Evolutionary conservation across 1,140 invertebrate species (phyloP), one percentile per base, ranked within the genome.

Genomic region (Hyles vespertilio): DNA sequence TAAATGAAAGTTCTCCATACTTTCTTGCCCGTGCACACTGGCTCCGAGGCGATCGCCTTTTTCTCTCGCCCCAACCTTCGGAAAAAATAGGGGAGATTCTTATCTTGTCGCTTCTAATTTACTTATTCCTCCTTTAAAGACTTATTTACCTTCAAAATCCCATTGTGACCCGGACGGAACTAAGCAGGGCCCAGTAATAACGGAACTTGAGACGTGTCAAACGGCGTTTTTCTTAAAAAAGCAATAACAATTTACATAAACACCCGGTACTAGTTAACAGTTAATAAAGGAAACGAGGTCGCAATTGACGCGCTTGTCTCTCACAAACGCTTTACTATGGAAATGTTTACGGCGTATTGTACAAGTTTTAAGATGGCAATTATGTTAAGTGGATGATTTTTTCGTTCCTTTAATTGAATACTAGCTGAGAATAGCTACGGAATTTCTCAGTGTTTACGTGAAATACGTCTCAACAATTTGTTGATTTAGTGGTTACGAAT

Each of bases 51-150:
- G 84, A 89, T 89, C 82, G 79, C 72, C 78, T 89, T 87, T 83
- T 88, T 87, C n/a, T 84, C 72, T 78, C 79, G 71, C 81, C 84
- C 84, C 74, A 80, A 69, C 70, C 78, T 82, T 84, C 70, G 79
- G 65, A 81, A 89, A 79, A 89, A 87, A 89, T 90, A 89, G 91
- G 91, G 91, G 90, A 91, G 91, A 92, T 92, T 91, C 90, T 89
- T 92, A 91, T 92, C 91, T 89, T 91, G 87, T 89, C 88, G 90
- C 90, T 91, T 92, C 91, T 91, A 91, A 92, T 92, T 92, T 92
- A 92, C 91, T 92, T 92, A 91, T 92, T 90, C 87, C 90, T 90
- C 88, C 90, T 89, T 90, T 91, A 90, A 90, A 91, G 90, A 91
- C 91, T 91, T 91, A 91, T 91, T 91, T 91, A 91, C 90, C 86